Base-by-base conservation (phyloP, 1,140 invertebrate genomes). In the Harpegnathos saltator region DNA sequence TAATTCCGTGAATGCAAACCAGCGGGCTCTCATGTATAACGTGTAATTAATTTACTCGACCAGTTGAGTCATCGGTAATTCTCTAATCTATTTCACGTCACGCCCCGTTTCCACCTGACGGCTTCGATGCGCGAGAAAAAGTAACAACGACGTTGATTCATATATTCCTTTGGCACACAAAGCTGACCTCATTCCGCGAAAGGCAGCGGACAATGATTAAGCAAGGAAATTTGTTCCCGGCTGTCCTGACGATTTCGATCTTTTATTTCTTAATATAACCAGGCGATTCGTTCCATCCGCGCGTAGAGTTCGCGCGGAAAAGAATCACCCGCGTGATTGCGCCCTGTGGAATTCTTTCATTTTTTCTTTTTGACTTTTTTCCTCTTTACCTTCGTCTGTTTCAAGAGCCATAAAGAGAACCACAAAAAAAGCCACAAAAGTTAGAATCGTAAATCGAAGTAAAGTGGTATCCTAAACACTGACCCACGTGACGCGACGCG, bases 201-300 rank as follows among this genome's bases (percentile, higher is more conserved):
- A 84, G 73, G 17, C 24, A 19, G 38, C 44, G 66, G 77, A 82
- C 83, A 82, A 84, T 84, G 83, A 82, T 71, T 82, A 84, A 84
- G 77, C 54, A 19, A 29, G 48, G 50, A 82, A 82, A 84, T 84
- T 82, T 72, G 69, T 82, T 73, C 12, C 48, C 22, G 52, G 29
- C 62, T 17, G 44, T 44, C 19, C 68, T 56, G 29, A 22, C 59
- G 48, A 65, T 65, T 62, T n/a, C 58, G 22, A 77, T 77, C 81
- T 83, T 48, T 7, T 33, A 65, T 77, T 83, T 48, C 58, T 44
- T 63, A 38, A 75, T 83, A 58, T 83, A 58, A 61, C n/a, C 22
- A 58, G 56, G 38, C n/a, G 14, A 83, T 83, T 83, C 59, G 33
- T 74, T 56, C 11, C 12, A 71, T 3, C 11, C 24, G n/a, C 33